Evolutionary conservation across 2,888 invertebrate species (phyloP).

Genomic region (Pollenia labialis): DNA sequence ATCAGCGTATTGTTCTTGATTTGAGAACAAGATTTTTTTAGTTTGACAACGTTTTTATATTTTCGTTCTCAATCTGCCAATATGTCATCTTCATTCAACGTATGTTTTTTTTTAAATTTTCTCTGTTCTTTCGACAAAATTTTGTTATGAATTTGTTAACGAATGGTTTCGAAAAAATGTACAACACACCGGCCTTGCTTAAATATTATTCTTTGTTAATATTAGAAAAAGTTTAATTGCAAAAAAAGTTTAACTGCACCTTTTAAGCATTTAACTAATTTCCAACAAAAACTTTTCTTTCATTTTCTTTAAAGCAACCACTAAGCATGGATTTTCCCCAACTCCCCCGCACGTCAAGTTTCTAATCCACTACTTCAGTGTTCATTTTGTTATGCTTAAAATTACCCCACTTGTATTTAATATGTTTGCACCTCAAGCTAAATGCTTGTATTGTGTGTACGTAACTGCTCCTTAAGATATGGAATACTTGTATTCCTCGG

Average conservation of each 20-base stretch:
- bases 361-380: neutral
- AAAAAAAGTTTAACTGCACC: neutral
- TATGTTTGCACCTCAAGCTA: constrained; percentile 39
- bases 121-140: too few species aligned
- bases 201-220: too few species aligned
- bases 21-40: too few species aligned
- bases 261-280: constrained; percentile 1
- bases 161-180: too few species aligned
- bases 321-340: neutral
- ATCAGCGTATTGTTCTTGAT: too few species aligned
- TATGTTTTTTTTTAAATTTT: too few species aligned
- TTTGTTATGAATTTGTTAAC: too few species aligned
- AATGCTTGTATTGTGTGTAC: neutral
- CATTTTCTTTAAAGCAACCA: neutral
- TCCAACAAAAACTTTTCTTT: neutral
- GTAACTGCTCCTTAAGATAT: neutral
- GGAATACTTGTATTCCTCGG: neutral
- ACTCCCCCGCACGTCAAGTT: neutral
- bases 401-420: constrained; percentile 30
- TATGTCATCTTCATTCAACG: too few species aligned
- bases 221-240: too few species aligned
- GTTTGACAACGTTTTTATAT: too few species aligned
- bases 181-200: too few species aligned
- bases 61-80: too few species aligned
- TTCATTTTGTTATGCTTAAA: neutral